Evolutionary conservation across 1,140 invertebrate genomes (phyloP), one percentile per base, ranked within the genome.

Genomic region (Dreissena polymorpha): DNA sequence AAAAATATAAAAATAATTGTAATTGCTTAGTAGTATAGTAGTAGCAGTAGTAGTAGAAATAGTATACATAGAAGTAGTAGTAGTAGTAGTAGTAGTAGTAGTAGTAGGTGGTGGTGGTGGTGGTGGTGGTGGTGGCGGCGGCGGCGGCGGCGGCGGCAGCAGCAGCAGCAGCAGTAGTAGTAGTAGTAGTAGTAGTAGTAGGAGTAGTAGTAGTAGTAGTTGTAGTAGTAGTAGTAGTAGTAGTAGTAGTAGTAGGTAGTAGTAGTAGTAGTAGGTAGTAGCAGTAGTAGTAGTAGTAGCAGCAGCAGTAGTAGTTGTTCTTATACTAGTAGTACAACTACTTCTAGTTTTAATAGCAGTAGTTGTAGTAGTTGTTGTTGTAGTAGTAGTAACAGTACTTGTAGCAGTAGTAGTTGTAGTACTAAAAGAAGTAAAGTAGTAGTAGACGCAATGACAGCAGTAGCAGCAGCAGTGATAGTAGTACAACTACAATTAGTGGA

Each of bases 131-230:
- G n/a, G n/a, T n/a, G n/a, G n/a, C n/a, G n/a, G n/a, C n/a, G n/a
- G 8, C 27, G 14, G 6, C 14, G 16, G 65, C 0, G 1, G 65
- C 14, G 2, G 53, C 53, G 18, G 57, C 12, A 60, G 57, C 12
- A 60, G 57, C 12, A 60, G 57, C 12, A 60, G 57, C 10, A 60
- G 57, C 12, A 60, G 57, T 60, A 60, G 57, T 60, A 60, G 57
- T 60, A 60, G 57, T 60, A 60, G 57, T 60, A 60, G 57, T 60
- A 60, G 57, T 60, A 68, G 65, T 68, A 68, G 18, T 68, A 68
- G 65, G 3, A 68, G 65, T n/a, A 68, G 65, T 21, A 68, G 65
- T n/a, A 68, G 65, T 68, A 68, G 65, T 68, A 27, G 65, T 27
- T 14, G 21, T 29, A 27, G 25, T 25, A 23, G 67, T 6, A 12